phyloP scores from a whole-genome alignment of 2,797 vertebrate genomes.

The Megaceryle alcyon region DNA sequence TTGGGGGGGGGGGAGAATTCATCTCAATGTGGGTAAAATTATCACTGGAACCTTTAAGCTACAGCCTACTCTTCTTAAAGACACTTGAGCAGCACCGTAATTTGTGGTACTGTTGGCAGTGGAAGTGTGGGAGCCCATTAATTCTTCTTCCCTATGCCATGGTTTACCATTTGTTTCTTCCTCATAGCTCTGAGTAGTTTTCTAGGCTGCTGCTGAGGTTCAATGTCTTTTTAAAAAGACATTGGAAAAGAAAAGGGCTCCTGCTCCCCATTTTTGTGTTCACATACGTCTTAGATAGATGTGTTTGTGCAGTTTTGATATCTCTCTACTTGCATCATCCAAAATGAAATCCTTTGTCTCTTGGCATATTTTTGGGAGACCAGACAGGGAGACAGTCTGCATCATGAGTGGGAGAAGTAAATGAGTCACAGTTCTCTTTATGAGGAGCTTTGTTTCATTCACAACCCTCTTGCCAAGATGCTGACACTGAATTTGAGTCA shows the following conservation, averaged over 20 bases:
- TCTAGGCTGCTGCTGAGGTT: not conserved
- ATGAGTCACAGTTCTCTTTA: conserved; percentile 76
- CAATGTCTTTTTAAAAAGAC: not conserved
- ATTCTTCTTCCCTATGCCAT: not conserved
- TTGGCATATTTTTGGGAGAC: conserved; percentile 65
- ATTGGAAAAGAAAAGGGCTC: not conserved
- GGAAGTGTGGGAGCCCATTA: not conserved
- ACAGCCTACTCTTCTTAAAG: not conserved
- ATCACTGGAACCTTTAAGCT: not conserved
- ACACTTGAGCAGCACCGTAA: not conserved
- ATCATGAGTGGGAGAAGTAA: conserved; percentile 74
- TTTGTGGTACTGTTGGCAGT: not conserved
- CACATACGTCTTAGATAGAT: not conserved
- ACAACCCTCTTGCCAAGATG: conserved; percentile 76
- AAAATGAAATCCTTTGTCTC: conserved; percentile 59
- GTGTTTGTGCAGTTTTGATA: conserved; percentile 2
- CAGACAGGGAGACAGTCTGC: conserved; percentile 68
- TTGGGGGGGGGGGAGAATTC: not conserved
- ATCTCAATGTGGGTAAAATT: not conserved
- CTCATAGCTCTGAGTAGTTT: not conserved
- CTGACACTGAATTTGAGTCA: conserved; percentile 77
- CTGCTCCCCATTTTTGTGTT: not conserved
- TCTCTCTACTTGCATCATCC: conserved; percentile 27
- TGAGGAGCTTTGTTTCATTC: conserved; percentile 77
- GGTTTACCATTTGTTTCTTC: not conserved